phyloP scores from a whole-genome alignment of 2,113 vertebrate species.

The Varanus salvator region DNA sequence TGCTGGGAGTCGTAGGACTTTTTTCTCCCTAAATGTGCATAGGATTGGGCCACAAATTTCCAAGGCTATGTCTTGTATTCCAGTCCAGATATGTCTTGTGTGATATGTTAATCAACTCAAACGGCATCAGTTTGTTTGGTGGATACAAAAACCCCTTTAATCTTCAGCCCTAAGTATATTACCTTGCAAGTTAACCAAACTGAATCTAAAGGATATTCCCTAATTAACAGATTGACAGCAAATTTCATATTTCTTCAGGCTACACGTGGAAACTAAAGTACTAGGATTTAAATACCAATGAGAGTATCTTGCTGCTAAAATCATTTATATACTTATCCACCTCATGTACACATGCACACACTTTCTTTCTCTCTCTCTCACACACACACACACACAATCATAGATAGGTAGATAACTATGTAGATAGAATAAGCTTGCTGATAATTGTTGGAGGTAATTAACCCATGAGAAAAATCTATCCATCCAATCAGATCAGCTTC shows the following conservation, averaged over 20 bases:
- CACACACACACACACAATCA: too few relatives aligned
- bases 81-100: background rate
- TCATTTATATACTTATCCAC: background rate
- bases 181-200: background rate
- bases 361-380: too few relatives aligned
- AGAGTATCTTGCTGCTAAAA: background rate
- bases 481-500: background rate
- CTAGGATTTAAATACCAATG: background rate
- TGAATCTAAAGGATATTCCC: background rate
- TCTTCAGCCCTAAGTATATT: background rate
- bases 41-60: background rate
- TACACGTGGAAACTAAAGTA: accelerated
- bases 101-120: background rate
- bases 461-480: accelerated
- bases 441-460: accelerated
- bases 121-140: background rate
- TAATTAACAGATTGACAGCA: background rate
- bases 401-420: too few relatives aligned
- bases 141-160: background rate
- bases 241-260: background rate
- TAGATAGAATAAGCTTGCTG: background rate
- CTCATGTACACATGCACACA: too few relatives aligned
- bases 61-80: background rate
- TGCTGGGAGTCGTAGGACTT: too few relatives aligned
- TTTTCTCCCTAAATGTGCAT: too few relatives aligned